Percentiles rank a stretch among this genome's conserved stretches.
Evolutionary conservation across 2,797 vertebrate genomes (phyloP).

Genomic region (Bryconaethiops microstoma): DNA sequence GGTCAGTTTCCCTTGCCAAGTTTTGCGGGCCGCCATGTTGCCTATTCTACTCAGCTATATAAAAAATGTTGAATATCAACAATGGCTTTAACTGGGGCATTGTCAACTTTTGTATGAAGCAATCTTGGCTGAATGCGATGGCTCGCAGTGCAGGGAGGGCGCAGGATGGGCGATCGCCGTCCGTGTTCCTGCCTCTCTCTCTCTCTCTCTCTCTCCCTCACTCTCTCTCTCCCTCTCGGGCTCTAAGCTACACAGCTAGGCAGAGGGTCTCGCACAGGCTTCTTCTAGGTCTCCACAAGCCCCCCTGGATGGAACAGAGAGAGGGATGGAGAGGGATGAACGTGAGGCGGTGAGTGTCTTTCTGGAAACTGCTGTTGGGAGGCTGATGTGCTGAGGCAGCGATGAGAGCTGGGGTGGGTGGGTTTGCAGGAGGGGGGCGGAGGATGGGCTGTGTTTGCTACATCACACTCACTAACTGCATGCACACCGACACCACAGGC

Average conservation of each 20-base stretch:
- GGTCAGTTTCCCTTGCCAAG: constrained; percentile 92
- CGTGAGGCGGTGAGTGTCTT: constrained; percentile 78
- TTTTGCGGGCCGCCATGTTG: constrained; percentile 96
- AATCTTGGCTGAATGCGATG: constrained; percentile 98
- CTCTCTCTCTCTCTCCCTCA: not conserved
- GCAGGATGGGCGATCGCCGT: constrained; percentile 74
- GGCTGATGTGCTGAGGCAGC: constrained; percentile 65
- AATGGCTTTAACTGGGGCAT: constrained; percentile 96
- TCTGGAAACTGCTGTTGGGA: constrained; percentile 66
- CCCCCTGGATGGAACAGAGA: constrained; percentile 57
- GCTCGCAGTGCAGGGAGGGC: constrained; percentile 91
- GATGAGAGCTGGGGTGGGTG: constrained; percentile 29
- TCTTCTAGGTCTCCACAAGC: constrained; percentile 37
- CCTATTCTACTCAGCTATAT: constrained; percentile 98
- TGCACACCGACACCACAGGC: constrained; percentile 6
- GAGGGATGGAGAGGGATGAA: constrained; percentile 64
- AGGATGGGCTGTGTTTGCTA: constrained; percentile 52
- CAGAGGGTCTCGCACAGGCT: constrained; percentile 32
- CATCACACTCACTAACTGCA: constrained; percentile 7
- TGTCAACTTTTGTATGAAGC: constrained; percentile 99
- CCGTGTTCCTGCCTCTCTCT: constrained; percentile 60
- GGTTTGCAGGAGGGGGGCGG: constrained; percentile 41
- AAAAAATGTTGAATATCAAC: constrained; percentile 99
- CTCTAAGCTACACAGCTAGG: constrained; percentile 35
- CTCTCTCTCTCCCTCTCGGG: constrained; percentile 30